phyloP scores from a whole-genome alignment of 1,140 invertebrate genomes.

The Drosophila sulfurigaster region DNA sequence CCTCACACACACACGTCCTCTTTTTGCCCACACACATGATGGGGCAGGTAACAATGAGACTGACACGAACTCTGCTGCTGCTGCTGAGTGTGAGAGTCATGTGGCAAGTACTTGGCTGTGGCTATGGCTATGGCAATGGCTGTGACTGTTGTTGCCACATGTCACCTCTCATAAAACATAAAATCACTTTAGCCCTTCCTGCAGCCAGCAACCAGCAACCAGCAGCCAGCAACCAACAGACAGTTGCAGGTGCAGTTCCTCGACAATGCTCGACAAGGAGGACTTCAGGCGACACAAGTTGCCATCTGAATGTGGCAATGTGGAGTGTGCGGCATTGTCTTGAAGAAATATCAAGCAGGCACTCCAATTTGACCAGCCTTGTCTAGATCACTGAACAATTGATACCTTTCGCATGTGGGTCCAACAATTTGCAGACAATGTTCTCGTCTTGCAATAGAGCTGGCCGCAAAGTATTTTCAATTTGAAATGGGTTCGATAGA shows the following conservation, averaged over 20 bases:
- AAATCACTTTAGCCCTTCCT: slow-evolving; percentile 67
- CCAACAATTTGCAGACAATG: slow-evolving; percentile 24
- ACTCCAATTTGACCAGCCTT: slow-evolving; percentile 6
- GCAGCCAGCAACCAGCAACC: slow-evolving; percentile 1
- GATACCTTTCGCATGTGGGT: slow-evolving; percentile 34
- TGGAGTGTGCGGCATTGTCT: slow-evolving; percentile 38
- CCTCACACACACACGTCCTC: not conserved
- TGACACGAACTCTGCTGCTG: slow-evolving; percentile 53
- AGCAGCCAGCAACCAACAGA: slow-evolving; percentile 4
- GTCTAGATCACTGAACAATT: slow-evolving; percentile 37
- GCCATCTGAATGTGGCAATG: slow-evolving; percentile 44
- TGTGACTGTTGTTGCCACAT: slow-evolving; percentile 73
- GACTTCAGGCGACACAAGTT: slow-evolving; percentile 30
- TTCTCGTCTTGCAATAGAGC: slow-evolving; percentile 33
- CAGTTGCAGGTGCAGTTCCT: slow-evolving; percentile 52
- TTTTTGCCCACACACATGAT: slow-evolving; percentile 14
- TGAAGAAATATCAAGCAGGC: slow-evolving; percentile 27
- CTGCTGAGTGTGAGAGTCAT: slow-evolving; percentile 32
- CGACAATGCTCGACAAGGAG: slow-evolving; percentile 9
- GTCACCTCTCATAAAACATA: slow-evolving; percentile 80
- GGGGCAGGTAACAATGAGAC: slow-evolving; percentile 55
- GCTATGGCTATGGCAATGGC: slow-evolving; percentile 6
- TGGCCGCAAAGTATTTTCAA: slow-evolving; percentile 50
- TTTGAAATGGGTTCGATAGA: slow-evolving; percentile 46
- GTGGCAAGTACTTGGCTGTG: slow-evolving; percentile 43